Conservation (phyloP, 2,113 vertebrate genomes). For the Lampris incognitus region DNA sequence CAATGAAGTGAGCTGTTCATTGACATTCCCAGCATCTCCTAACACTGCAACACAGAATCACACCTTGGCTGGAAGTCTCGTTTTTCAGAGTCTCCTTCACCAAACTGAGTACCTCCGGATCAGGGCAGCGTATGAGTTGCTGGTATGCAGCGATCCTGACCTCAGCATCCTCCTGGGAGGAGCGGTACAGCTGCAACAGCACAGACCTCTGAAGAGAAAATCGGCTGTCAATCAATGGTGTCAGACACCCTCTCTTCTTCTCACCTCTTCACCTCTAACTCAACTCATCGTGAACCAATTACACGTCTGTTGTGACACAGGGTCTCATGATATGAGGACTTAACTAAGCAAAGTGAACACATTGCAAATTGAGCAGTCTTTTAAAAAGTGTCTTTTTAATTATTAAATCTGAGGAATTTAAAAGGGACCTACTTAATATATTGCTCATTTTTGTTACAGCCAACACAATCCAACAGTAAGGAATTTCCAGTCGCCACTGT, state of each 20-base stretch:
- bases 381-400: no score
- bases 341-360: no score
- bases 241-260: constrained; percentile 35
- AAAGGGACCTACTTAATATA: no score
- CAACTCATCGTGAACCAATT: constrained; percentile 51
- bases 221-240: constrained; percentile 62
- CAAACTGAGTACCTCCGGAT: constrained; percentile 78
- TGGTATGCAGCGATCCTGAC: constrained; percentile 89
- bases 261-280: constrained; percentile 36
- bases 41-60: constrained; percentile 2
- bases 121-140: constrained; percentile 86
- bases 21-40: not conserved
- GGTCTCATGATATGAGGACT: no score
- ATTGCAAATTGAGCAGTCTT: no score
- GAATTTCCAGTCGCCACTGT: not conserved
- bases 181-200: constrained; percentile 84
- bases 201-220: constrained; percentile 79
- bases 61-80: constrained; percentile 90
- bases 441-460: no score
- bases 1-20: no score
- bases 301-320: not conserved
- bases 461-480: no score
- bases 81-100: constrained; percentile 81
- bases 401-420: no score
- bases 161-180: constrained; percentile 84